Conservation (phyloP, 2,888 invertebrate species). For the Zygaena filipendulae region DNA sequence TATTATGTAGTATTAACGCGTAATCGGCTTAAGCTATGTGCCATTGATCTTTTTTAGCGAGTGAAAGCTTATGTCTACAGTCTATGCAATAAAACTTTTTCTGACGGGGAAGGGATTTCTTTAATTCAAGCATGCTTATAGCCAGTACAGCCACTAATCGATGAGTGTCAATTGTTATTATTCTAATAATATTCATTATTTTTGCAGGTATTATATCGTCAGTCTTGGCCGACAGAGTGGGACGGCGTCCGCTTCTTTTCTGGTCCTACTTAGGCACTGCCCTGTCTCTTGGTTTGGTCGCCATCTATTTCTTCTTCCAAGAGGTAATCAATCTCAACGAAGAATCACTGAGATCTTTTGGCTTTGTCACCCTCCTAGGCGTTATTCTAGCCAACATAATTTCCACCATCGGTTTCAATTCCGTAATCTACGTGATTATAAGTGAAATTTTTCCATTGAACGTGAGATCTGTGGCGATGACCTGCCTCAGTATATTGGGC, state of each 20-base stretch:
- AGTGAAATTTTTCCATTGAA: constrained; percentile 69
- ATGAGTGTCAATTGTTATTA: too few relatives aligned
- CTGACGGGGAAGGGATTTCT: too few relatives aligned
- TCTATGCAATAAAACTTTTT: too few relatives aligned
- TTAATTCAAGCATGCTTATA: too few relatives aligned
- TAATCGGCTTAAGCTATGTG: too few relatives aligned
- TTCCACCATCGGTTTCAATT: constrained; percentile 49
- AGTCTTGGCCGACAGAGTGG: constrained; percentile 36
- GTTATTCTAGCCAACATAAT: constrained; percentile 33
- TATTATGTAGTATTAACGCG: too few relatives aligned
- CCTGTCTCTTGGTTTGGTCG: constrained; percentile 24
- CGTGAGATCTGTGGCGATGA: constrained; percentile 63
- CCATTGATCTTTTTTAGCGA: too few relatives aligned
- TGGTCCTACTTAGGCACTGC: constrained; percentile 40
- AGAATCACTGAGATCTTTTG: constrained; percentile 24
- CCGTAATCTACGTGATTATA: constrained; percentile 52
- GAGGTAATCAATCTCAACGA: constrained; percentile 27
- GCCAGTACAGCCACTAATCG: too few relatives aligned
- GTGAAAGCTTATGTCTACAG: too few relatives aligned
- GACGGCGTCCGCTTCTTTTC: constrained; percentile 54
- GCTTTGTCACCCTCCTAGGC: constrained; percentile 45
- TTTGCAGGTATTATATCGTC: constrained; percentile 43
- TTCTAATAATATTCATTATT: too few relatives aligned
- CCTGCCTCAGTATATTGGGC: constrained; percentile 46
- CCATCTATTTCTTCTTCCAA: constrained; percentile 41